Base-by-base conservation (phyloP, 1,140 invertebrate species). In the Caligus rogercresseyi region DNA sequence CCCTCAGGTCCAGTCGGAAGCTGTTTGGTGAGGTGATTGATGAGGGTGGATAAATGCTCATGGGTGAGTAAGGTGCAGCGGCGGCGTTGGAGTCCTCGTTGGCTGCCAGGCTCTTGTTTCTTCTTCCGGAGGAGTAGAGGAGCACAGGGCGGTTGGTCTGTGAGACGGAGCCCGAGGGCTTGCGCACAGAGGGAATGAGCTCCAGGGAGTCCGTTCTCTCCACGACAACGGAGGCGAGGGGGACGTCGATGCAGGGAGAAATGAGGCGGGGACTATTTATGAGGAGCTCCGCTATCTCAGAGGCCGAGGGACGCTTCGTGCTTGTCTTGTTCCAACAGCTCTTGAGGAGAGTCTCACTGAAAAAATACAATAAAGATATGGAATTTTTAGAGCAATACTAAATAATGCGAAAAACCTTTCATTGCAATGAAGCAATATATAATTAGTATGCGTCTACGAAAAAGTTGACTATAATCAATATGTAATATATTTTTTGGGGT, bases 201-300 rank as follows among this genome's bases (percentile, higher is more conserved):
- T 82, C 80, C 20, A 81, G 65, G 25, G 80, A 76, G 31, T 77
- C 77, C 0, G 76, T 76, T 62, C 80, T 77, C 54, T 74, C 74
- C 53, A 86, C 74, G 67, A 83, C 79, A 0, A 88, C 80, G 56
- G 82, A 83, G 1, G 83, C 76, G 3, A 81, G 69, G 0, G 87
- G 87, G 18, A 83, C 78, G 69, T 90, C 87, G 1, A 89, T 72
- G 69, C 84, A 86, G 0, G 89, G 87, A 3, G 79, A 74, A 15
- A 92, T 73, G 4, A 91, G 77, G n/a, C 82, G 77, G 3, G 84
- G 82, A 71, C 83, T 82, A 65, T 81, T 82, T 0, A 81, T 81
- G 21, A 93, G 74, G 65, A 84, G 83, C 62, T 87, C 86, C 0
- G 87, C 82, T 25, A 91, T 81, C 71, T 86, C 83, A 0, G 78